phyloP scores from a whole-genome alignment of 1,140 invertebrate genomes.

The Hylyphantes graminicola region DNA sequence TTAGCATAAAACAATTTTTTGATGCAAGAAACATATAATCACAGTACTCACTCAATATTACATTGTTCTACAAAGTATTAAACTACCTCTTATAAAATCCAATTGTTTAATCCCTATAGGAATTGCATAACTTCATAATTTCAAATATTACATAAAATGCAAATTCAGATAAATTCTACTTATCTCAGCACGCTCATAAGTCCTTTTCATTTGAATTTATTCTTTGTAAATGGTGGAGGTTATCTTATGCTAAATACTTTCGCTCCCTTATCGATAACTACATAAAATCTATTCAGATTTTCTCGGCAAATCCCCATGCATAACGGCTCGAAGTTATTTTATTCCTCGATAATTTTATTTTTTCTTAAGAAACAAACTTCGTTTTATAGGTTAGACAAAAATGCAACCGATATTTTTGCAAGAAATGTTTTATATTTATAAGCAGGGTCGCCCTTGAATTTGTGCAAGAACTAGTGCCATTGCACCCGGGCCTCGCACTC shows the following conservation, averaged over 20 bases:
- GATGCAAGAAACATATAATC: background rate
- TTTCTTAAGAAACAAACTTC: too few species aligned
- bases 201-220: background rate
- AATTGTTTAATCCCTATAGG: too few species aligned
- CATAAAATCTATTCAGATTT: slow-evolving; percentile 5
- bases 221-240: background rate
- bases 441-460: too few species aligned
- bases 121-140: background rate
- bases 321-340: too few species aligned
- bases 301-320: background rate
- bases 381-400: too few species aligned
- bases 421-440: too few species aligned
- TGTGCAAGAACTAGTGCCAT: too few species aligned
- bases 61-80: too few species aligned
- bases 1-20: background rate
- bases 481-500: too few species aligned
- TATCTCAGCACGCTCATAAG: background rate
- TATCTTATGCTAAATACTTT: slow-evolving; percentile 2
- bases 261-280: background rate
- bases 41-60: background rate
- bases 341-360: too few species aligned
- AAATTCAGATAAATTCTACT: background rate
- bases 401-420: too few species aligned
- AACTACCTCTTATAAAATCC: too few species aligned
- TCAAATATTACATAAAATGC: background rate